These are phyloP conservation scores for Notothenia rossii DNA, from an alignment of 2,113 vertebrate genomes.

Conservation along the genomic window DNA sequence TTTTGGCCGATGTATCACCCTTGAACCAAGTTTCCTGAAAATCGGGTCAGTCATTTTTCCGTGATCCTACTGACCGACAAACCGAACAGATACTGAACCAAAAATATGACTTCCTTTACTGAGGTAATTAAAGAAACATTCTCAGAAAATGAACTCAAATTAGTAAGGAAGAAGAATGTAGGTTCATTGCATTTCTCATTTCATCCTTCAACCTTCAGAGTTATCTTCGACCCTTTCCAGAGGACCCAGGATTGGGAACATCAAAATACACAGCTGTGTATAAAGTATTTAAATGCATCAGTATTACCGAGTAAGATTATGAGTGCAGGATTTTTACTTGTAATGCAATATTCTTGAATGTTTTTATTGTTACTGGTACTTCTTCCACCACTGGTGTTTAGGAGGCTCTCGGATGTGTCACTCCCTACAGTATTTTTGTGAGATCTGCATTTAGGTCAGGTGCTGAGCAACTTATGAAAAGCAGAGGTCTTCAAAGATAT, in stretches of 20 bases:
- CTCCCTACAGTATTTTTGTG: conserved; percentile 1
- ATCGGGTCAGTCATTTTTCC: too few relatives aligned
- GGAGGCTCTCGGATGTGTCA: conserved; percentile 9
- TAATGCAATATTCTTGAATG: neutral
- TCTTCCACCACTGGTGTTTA: conserved; percentile 6
- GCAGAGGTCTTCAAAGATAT: conserved; percentile 49
- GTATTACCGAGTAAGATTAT: neutral
- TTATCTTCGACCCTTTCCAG: neutral
- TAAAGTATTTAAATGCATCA: neutral
- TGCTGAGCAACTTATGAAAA: conserved; percentile 24
- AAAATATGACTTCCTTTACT: too few relatives aligned
- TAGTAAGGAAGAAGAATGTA: too few relatives aligned
- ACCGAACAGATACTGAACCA: too few relatives aligned
- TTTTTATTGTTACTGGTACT: neutral
- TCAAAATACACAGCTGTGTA: neutral
- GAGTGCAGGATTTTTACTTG: neutral
- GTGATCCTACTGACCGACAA: too few relatives aligned
- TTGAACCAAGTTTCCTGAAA: too few relatives aligned
- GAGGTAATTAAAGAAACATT: too few relatives aligned
- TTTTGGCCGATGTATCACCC: too few relatives aligned
- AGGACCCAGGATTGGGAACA: neutral
- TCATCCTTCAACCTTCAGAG: too few relatives aligned
- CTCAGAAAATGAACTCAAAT: neutral
- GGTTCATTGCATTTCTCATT: neutral
- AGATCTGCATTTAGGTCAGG: conserved; percentile 51